Evolutionary conservation across 2,797 vertebrate species (phyloP).

Genomic region (Hozukius guyotensis): DNA sequence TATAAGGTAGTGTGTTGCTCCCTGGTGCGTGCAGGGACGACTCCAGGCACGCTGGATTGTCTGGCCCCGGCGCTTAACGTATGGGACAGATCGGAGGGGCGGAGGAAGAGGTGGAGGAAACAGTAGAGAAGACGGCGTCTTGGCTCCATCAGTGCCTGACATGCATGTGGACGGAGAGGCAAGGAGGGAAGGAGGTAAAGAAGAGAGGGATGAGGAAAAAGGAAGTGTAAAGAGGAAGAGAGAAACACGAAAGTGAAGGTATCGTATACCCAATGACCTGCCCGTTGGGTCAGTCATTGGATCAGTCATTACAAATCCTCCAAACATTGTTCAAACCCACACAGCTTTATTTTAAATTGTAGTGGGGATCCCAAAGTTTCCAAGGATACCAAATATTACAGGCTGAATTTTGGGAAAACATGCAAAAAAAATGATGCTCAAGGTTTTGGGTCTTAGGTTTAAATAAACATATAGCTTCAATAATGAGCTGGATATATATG

Average conservation of each 20-base stretch:
- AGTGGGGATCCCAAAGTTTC: slow-evolving; percentile 11
- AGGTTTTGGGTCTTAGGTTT: background rate
- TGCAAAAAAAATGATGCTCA: slow-evolving; percentile 1
- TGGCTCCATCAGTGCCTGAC: slow-evolving; percentile 23
- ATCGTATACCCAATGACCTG: background rate
- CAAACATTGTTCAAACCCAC: slow-evolving; percentile 27
- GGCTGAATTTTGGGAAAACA: background rate
- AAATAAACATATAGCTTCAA: slow-evolving; percentile 12
- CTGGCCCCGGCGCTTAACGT: slow-evolving; percentile 56
- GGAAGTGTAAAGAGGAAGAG: slow-evolving; percentile 12
- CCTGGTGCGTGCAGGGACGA: slow-evolving; percentile 56
- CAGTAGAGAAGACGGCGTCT: slow-evolving; percentile 1
- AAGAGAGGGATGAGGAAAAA: background rate
- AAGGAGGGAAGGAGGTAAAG: slow-evolving; percentile 2
- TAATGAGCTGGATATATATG: slow-evolving; percentile 1
- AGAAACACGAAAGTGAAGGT: background rate
- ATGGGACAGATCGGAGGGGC: slow-evolving; percentile 50
- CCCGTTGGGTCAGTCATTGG: background rate
- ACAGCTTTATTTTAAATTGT: slow-evolving; percentile 20
- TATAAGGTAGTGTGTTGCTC: slow-evolving; percentile 79
- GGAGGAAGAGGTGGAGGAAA: slow-evolving; percentile 29
- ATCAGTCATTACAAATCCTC: background rate
- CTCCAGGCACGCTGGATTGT: slow-evolving; percentile 53
- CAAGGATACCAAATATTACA: slow-evolving; percentile 24
- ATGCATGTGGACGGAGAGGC: background rate